Conservation (phyloP, 1,140 invertebrate species). For the Leptinotarsa lineolata region DNA sequence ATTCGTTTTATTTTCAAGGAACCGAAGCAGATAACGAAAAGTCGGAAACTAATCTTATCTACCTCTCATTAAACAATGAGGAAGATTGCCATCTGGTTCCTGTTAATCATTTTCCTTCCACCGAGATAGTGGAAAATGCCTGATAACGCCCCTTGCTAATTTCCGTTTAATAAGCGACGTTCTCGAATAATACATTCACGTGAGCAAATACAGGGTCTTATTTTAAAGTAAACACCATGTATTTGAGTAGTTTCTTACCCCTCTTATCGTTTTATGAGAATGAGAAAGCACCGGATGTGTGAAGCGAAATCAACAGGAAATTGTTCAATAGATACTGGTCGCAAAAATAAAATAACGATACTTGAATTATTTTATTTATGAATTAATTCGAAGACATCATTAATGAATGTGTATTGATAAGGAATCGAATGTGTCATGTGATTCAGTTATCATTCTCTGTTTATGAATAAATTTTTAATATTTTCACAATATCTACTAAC, state of each 20-base stretch:
- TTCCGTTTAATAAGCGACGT: not conserved
- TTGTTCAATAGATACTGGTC: constrained; percentile 1
- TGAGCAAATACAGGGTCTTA: constrained; percentile 17
- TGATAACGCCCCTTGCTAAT: not conserved
- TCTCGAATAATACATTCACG: constrained; percentile 11
- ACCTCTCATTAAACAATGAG: constrained; percentile 10
- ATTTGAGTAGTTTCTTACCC: not conserved
- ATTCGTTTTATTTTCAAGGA: not conserved
- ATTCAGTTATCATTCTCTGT: not conserved
- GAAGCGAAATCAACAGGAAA: constrained; percentile 16
- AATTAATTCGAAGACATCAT: not conserved
- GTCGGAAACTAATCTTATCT: constrained; percentile 7
- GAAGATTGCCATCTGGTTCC: constrained; percentile 14
- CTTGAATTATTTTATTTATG: not conserved
- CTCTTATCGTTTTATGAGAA: constrained; percentile 12
- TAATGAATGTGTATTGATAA: not conserved
- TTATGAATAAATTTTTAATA: no score
- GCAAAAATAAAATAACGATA: not conserved
- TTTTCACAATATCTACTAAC: no score
- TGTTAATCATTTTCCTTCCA: constrained; percentile 8
- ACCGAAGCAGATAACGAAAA: not conserved
- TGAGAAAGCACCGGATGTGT: constrained; percentile 10
- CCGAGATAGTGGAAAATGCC: constrained; percentile 1
- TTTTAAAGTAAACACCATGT: constrained; percentile 5
- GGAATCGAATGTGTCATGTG: not conserved